These are phyloP conservation scores for Brotula barbata DNA, from an alignment of 2,797 vertebrate genomes.

Conservation along the genomic window DNA sequence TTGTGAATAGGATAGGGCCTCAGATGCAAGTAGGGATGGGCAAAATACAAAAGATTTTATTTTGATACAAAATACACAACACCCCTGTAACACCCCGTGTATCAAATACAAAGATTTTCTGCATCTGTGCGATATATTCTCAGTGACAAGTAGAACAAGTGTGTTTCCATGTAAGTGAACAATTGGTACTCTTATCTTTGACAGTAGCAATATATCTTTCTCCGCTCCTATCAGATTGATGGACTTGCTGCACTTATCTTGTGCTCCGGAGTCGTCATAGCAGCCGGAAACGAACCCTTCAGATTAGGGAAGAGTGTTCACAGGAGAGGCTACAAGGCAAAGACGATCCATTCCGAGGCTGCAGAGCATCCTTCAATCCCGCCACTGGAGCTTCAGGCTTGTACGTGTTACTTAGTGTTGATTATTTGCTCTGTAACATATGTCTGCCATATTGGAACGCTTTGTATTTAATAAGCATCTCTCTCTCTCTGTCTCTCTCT, in stretches of 20 bases:
- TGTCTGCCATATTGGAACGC: too few species aligned
- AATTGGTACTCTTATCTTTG: too few species aligned
- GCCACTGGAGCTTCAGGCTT: slow-evolving; percentile 68
- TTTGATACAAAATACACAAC: too few species aligned
- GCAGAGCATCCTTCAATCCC: slow-evolving; percentile 67
- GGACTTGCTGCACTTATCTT: slow-evolving; percentile 85
- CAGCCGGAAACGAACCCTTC: slow-evolving; percentile 90
- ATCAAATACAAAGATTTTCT: too few species aligned
- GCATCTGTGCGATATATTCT: too few species aligned
- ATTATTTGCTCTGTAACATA: background rate
- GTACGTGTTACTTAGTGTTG: slow-evolving; percentile 79
- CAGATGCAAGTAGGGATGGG: too few species aligned
- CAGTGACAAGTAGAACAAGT: too few species aligned
- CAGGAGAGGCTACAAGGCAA: slow-evolving; percentile 72
- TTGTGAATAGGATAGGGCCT: too few species aligned
- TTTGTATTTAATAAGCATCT: too few species aligned
- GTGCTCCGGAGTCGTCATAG: slow-evolving; percentile 88
- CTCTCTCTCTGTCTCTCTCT: background rate
- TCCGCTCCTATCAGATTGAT: slow-evolving; percentile 79
- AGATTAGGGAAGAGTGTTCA: slow-evolving; percentile 81
- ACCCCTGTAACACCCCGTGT: too few species aligned
- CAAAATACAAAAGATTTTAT: too few species aligned
- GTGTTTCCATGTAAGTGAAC: too few species aligned
- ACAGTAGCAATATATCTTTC: background rate
- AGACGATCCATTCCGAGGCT: slow-evolving; percentile 75